These are phyloP conservation scores for Corydoras sp. DNA, from an alignment of 2,113 vertebrate species.

Conservation along the genomic window DNA sequence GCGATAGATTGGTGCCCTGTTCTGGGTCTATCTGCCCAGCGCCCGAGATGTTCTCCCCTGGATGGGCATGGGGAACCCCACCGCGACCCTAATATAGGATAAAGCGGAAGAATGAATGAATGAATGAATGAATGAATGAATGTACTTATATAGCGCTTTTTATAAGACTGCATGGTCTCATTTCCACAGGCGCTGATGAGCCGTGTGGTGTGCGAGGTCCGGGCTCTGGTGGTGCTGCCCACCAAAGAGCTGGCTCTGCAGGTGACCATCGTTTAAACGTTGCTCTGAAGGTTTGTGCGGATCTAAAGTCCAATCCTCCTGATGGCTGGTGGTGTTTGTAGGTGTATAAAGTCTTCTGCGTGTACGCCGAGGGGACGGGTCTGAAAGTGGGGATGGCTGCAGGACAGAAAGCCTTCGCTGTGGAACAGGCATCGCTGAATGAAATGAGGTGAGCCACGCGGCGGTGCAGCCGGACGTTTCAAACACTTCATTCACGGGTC, in stretches of 20 bases:
- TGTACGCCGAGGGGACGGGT: slow-evolving; percentile 74
- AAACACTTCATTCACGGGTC: too few relatives aligned
- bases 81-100: too few relatives aligned
- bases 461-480: not conserved
- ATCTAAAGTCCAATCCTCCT: not conserved
- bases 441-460: slow-evolving; percentile 68
- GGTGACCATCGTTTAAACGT: slow-evolving; percentile 54
- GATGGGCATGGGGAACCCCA: too few relatives aligned
- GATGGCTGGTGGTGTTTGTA: slow-evolving; percentile 40
- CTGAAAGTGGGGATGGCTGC: slow-evolving; percentile 78
- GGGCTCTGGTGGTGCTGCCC: slow-evolving; percentile 82
- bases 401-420: slow-evolving; percentile 79
- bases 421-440: slow-evolving; percentile 77
- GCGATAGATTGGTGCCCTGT: too few relatives aligned
- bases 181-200: slow-evolving; percentile 69
- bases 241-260: slow-evolving; percentile 96
- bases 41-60: too few relatives aligned
- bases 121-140: too few relatives aligned
- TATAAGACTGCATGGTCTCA: not conserved
- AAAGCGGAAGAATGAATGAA: too few relatives aligned
- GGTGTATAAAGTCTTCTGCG: slow-evolving; percentile 85
- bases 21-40: too few relatives aligned
- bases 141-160: too few relatives aligned
- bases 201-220: slow-evolving; percentile 78
- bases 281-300: not conserved